Evolutionary conservation across 2,113 vertebrate genomes (phyloP).

Genomic region (Ammospiza nelsoni): DNA sequence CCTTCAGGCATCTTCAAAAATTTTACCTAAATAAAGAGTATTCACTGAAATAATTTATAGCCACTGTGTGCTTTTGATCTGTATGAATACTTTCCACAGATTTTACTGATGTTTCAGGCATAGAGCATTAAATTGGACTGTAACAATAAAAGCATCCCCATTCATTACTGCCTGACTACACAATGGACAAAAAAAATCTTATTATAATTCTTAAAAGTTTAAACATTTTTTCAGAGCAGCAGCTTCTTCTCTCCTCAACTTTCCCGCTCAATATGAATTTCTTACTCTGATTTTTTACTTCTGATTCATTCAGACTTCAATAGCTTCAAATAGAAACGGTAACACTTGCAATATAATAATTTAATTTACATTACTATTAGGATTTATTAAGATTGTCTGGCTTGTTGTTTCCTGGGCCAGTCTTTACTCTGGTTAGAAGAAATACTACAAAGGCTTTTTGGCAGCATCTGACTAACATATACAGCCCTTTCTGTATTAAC

Average conservation of each 20-base stretch:
- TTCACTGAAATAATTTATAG: slow-evolving; percentile 19
- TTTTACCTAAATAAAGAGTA: background rate
- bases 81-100: background rate
- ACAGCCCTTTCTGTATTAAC: background rate
- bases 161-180: background rate
- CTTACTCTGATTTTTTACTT: background rate
- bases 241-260: background rate
- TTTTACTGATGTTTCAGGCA: background rate
- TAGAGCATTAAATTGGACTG: background rate
- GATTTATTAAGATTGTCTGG: background rate
- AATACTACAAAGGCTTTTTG: background rate
- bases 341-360: background rate
- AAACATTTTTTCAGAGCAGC: background rate
- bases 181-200: background rate
- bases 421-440: background rate
- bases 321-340: background rate
- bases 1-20: background rate
- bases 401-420: background rate
- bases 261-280: background rate
- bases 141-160: background rate
- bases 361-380: background rate
- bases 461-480: background rate
- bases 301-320: background rate
- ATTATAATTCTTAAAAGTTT: background rate
- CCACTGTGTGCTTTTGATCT: slow-evolving; percentile 13